Evolutionary conservation across 2,113 vertebrate species (phyloP).

Genomic region (Xenopus borealis): DNA sequence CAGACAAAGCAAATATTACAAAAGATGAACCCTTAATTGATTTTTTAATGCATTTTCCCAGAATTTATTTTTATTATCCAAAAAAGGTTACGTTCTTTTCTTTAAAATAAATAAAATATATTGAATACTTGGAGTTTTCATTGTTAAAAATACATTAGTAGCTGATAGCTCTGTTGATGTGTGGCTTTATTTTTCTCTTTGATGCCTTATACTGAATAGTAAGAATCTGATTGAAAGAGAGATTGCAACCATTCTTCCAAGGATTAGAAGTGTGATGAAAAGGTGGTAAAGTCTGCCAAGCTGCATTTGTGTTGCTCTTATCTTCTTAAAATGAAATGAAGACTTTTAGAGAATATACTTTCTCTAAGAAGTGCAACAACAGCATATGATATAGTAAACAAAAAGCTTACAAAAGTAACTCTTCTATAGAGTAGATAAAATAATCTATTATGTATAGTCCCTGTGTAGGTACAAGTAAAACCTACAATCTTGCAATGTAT

Average conservation of each 20-base stretch:
- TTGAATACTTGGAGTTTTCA: background rate
- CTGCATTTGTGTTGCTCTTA: constrained; percentile 12
- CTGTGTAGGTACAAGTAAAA: no score
- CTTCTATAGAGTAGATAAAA: background rate
- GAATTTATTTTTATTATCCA: no score
- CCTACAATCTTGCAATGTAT: no score
- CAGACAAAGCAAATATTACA: no score
- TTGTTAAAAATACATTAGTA: background rate
- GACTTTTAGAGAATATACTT: constrained; percentile 7
- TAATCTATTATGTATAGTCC: no score
- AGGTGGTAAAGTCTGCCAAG: constrained; percentile 8
- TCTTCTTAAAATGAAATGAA: constrained; percentile 15
- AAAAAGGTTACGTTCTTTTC: no score
- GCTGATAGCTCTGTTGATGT: constrained; percentile 9
- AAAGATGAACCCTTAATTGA: no score
- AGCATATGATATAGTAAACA: background rate
- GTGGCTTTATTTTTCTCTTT: constrained; percentile 9
- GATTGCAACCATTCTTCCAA: constrained; percentile 18
- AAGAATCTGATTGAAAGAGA: constrained; percentile 15
- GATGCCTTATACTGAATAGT: background rate
- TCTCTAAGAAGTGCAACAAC: background rate
- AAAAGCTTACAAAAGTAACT: background rate
- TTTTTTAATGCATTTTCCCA: no score
- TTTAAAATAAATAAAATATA: no score
- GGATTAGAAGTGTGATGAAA: constrained; percentile 25